A percentile compares a stretch with the other conserved stretches of the same genome.
phyloP scores from a whole-genome alignment of 2,888 invertebrate genomes.

The Parnassius mnemosyne region DNA sequence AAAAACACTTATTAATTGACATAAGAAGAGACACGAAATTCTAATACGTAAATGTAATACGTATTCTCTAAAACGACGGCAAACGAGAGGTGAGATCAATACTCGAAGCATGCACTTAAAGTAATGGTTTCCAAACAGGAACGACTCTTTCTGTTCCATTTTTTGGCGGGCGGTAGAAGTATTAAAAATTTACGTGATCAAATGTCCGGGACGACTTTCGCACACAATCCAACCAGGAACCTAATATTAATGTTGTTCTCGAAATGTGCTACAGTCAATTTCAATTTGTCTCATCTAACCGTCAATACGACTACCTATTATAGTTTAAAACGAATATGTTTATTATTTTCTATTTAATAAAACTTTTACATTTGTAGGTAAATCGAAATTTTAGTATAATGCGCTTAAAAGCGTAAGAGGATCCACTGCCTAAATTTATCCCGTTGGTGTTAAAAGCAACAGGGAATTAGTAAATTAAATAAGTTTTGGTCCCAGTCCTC shows the following conservation, averaged over 20 bases:
- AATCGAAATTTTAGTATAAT: too few species aligned
- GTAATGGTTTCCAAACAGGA: conserved; percentile 56
- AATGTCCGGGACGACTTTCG: conserved; percentile 41
- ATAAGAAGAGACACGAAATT: conserved; percentile 21
- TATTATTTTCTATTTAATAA: not conserved
- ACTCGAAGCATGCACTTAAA: conserved; percentile 57
- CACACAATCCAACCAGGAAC: conserved; percentile 34
- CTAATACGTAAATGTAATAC: conserved; percentile 17
- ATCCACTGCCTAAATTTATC: too few species aligned
- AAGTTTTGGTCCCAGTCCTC: too few species aligned
- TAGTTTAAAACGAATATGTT: not conserved
- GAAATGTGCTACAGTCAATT: conserved; percentile 37
- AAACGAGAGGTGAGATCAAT: conserved; percentile 38
- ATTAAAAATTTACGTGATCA: conserved; percentile 62
- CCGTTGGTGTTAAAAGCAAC: too few species aligned
- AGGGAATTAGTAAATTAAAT: too few species aligned
- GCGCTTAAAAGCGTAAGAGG: too few species aligned
- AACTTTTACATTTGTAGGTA: too few species aligned
- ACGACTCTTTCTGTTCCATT: conserved; percentile 48
- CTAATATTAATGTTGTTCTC: conserved; percentile 43
- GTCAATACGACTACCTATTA: not conserved
- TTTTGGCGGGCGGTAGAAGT: conserved; percentile 43
- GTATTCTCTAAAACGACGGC: conserved; percentile 36
- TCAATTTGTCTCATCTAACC: conserved; percentile 36
- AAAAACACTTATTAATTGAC: not conserved